phyloP scores from a whole-genome alignment of 2,113 vertebrate species.

The Shinisaurus crocodilurus region DNA sequence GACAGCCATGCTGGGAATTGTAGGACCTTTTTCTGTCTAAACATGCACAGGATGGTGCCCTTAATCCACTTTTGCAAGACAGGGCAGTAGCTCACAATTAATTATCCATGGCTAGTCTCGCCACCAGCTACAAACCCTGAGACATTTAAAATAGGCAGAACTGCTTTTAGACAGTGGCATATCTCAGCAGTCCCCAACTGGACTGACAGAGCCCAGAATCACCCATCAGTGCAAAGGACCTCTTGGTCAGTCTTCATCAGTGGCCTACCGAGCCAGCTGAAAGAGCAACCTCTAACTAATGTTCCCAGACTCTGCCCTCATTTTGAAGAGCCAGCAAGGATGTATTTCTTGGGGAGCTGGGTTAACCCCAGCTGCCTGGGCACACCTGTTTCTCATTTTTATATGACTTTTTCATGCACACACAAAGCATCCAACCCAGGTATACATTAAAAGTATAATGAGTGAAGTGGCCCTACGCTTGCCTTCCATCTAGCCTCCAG shows the following conservation, averaged over 20 bases:
- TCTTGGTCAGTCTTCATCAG: neutral
- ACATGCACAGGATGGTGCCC: no score
- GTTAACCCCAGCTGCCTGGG: neutral
- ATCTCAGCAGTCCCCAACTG: neutral
- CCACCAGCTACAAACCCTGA: neutral
- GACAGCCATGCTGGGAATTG: no score
- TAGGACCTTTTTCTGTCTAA: no score
- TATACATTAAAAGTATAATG: neutral
- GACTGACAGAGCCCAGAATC: neutral
- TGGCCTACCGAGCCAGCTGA: neutral
- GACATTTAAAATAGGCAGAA: neutral
- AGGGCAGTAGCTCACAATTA: neutral
- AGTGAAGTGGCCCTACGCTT: neutral
- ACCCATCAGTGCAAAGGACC: neutral
- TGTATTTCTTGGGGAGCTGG: neutral
- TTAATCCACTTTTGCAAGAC: neutral
- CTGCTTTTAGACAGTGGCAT: neutral
- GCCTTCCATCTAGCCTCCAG: neutral
- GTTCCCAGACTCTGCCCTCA: neutral
- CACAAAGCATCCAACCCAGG: neutral
- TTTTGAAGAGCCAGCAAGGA: neutral
- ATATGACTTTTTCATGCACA: neutral
- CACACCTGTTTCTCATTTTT: neutral
- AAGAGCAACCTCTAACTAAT: neutral
- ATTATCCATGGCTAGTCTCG: neutral